These are phyloP conservation scores for Sesamia inferens DNA, from an alignment of 2,888 invertebrate species.

Conservation along the genomic window DNA sequence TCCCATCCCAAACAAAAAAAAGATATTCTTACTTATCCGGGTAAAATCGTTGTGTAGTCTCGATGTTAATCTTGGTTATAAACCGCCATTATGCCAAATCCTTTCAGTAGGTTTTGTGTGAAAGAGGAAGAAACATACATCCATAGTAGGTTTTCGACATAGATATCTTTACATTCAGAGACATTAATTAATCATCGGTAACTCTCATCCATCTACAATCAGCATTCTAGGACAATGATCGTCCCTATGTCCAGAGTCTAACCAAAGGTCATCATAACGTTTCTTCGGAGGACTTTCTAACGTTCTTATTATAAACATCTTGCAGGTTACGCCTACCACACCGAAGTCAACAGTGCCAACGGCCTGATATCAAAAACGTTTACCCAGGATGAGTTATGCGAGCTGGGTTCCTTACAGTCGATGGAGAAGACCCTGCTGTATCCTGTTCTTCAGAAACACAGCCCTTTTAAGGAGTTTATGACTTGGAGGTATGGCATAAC, in stretches of 20 bases:
- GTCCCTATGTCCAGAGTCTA: background rate
- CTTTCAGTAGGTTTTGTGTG: too few relatives aligned
- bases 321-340: slow-evolving; percentile 87
- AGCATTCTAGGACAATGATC: background rate
- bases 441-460: slow-evolving; percentile 74
- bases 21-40: too few relatives aligned
- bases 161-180: too few relatives aligned
- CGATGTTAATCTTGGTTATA: too few relatives aligned
- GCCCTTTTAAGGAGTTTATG: slow-evolving; percentile 83
- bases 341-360: slow-evolving; percentile 84
- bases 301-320: background rate
- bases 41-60: too few relatives aligned
- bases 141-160: too few relatives aligned
- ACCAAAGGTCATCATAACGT: background rate
- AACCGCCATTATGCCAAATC: too few relatives aligned
- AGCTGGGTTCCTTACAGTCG: slow-evolving; percentile 80
- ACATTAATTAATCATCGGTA: background rate
- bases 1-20: too few relatives aligned
- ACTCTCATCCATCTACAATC: background rate
- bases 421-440: slow-evolving; percentile 73
- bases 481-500: slow-evolving; percentile 76
- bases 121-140: too few relatives aligned
- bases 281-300: background rate
- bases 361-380: slow-evolving; percentile 80
- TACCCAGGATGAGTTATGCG: slow-evolving; percentile 84